phyloP scores from a whole-genome alignment of 2,888 invertebrate genomes.

The Himalopsyche tibetana region DNA sequence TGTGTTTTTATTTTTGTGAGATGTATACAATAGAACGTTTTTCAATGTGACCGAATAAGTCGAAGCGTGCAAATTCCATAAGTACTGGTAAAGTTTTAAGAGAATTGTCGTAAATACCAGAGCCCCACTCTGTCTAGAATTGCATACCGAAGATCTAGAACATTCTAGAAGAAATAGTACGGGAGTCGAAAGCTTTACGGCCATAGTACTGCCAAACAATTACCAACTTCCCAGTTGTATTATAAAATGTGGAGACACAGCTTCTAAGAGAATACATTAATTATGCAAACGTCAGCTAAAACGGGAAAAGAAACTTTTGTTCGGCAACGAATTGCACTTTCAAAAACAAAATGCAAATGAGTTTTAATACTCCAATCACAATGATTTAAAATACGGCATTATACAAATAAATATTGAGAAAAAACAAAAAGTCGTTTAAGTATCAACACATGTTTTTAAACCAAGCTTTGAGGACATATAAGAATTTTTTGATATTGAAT shows the following conservation, averaged over 20 bases:
- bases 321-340: not conserved
- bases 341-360: not conserved
- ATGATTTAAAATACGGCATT: too few species aligned
- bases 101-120: slow-evolving; percentile 67
- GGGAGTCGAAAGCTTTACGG: slow-evolving; percentile 24
- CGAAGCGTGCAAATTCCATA: slow-evolving; percentile 35
- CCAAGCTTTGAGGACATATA: too few species aligned
- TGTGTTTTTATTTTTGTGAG: too few species aligned
- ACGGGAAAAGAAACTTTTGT: slow-evolving; percentile 23
- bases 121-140: slow-evolving; percentile 39
- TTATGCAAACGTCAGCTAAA: slow-evolving; percentile 38
- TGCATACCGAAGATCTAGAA: slow-evolving; percentile 52
- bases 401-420: too few species aligned
- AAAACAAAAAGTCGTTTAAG: too few species aligned
- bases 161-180: slow-evolving; percentile 44
- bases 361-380: too few species aligned
- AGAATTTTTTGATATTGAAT: too few species aligned
- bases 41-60: not conserved
- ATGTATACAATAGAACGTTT: not conserved
- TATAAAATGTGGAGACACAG: slow-evolving; percentile 13
- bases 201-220: slow-evolving; percentile 32
- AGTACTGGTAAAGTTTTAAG: slow-evolving; percentile 44
- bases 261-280: slow-evolving; percentile 24
- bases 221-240: slow-evolving; percentile 19
- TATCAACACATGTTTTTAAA: too few species aligned